phyloP scores from a whole-genome alignment of 2,113 vertebrate genomes.

The Triplophysa rosa region DNA sequence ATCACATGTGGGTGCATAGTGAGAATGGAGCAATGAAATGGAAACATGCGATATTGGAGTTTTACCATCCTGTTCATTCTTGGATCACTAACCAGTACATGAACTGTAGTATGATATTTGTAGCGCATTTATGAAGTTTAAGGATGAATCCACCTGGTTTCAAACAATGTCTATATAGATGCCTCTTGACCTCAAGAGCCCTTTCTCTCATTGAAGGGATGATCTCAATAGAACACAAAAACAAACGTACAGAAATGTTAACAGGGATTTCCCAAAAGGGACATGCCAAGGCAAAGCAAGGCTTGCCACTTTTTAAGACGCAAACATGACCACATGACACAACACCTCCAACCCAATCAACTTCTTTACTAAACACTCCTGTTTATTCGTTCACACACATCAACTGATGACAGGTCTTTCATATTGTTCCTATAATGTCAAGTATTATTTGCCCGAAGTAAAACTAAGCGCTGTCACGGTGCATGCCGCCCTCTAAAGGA shows the following conservation, averaged over 20 bases:
- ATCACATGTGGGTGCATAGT: not conserved
- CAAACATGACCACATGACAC: constrained; percentile 10
- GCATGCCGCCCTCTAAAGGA: constrained; percentile 18
- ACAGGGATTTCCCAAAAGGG: constrained; percentile 23
- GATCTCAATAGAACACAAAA: not conserved
- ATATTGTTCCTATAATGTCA: too few relatives aligned
- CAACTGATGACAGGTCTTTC: too few relatives aligned
- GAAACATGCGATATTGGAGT: not conserved
- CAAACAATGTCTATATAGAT: too few relatives aligned
- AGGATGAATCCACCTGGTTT: too few relatives aligned
- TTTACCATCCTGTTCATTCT: not conserved
- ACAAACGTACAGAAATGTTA: not conserved
- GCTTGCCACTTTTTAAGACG: not conserved
- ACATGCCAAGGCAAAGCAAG: constrained; percentile 22
- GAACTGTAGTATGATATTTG: not conserved
- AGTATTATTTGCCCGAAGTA: not conserved
- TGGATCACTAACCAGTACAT: not conserved
- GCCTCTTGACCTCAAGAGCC: too few relatives aligned
- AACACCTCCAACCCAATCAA: not conserved
- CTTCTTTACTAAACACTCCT: not conserved
- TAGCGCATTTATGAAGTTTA: not conserved
- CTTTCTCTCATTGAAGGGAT: not conserved
- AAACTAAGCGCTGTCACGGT: not conserved
- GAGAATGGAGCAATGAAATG: not conserved
- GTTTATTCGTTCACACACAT: too few relatives aligned